Percentiles rank a stretch among this genome's conserved stretches.
These are phyloP conservation scores for Dromococcyx pavoninus DNA, from an alignment of 2,797 vertebrate species.

Conservation along the genomic window DNA sequence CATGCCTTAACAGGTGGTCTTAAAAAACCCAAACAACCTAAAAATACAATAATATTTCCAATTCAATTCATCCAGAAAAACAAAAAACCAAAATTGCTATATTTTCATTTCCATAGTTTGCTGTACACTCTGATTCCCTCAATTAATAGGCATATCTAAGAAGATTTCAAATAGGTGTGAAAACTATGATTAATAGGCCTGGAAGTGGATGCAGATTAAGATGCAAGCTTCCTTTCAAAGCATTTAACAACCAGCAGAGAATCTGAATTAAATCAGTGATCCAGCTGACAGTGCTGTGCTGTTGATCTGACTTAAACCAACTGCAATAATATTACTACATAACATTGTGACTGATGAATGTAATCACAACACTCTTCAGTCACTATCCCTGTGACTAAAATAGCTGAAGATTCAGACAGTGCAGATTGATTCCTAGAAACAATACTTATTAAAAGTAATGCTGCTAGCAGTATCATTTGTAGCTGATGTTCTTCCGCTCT, in stretches of 20 bases:
- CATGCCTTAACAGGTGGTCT: neutral
- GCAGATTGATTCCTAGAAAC: neutral
- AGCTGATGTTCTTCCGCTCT: neutral
- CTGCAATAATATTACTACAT: neutral
- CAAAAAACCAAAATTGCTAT: neutral
- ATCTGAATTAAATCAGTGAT: neutral
- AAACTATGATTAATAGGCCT: neutral
- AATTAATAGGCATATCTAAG: neutral
- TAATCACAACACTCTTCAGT: neutral
- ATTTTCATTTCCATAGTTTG: neutral
- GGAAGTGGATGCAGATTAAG: neutral
- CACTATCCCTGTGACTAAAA: neutral
- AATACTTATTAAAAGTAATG: neutral
- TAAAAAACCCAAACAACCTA: neutral
- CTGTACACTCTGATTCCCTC: neutral
- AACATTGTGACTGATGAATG: neutral
- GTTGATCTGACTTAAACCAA: neutral
- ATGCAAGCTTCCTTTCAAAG: neutral
- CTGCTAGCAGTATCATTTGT: neutral
- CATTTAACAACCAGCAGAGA: neutral
- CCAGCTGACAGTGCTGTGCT: neutral
- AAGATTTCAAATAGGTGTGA: neutral
- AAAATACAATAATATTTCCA: neutral
- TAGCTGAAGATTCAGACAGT: neutral
- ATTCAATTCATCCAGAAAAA: neutral